Base-by-base conservation (phyloP, 2,113 vertebrate genomes). In the Oncorhynchus mykiss region DNA sequence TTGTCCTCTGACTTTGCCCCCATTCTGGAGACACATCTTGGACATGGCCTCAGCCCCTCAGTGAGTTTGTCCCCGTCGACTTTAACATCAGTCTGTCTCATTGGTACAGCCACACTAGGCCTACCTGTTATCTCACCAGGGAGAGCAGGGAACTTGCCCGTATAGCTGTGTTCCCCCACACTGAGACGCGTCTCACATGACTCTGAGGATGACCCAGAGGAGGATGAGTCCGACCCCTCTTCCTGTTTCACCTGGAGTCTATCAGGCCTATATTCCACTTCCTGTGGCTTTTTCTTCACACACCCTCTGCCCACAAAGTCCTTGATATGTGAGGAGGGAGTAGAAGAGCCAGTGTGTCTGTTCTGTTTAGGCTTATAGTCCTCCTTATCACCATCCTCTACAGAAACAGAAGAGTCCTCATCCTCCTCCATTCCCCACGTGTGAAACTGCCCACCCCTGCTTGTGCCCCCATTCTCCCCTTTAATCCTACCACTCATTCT, bases 131-230 rank as follows among this genome's bases (percentile, higher is more conserved):
- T 11, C 39, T 91, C 88, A 71, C 13, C 51, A 5, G 90, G 89
- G 87, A 91, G 91, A 72, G 90, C 77, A 3, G 92, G 92, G 71
- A 90, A 93, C 82, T 90, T 91, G 31, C 90, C 88, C 45, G 92
- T 90, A 24, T 89, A 93, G 72, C 91, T 88, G 79, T 90, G 75
- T 72, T 91, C 88, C 18, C 85, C 87, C 3, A 12, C 39, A 45
- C 39, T 45, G 39, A 45, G 39, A 45, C 9, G 9, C 8, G 9
- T 45, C 39, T 45, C 0, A 24, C 78, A 65, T 70, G 73, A 86
- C 74, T 80, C 84, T 31, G 80, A 75, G 76, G 22, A 88, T 62
- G 22, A 67, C 76, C 71, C 77, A 24, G 59, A 45, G 39, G 39
- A 45, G 39, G 39, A 54, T 20, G 75, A 54, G 51, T 54, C 73